Percentiles rank a stretch among this genome's conserved stretches.
Conservation (phyloP, 1,140 invertebrate species). For the Gryon sp. region DNA sequence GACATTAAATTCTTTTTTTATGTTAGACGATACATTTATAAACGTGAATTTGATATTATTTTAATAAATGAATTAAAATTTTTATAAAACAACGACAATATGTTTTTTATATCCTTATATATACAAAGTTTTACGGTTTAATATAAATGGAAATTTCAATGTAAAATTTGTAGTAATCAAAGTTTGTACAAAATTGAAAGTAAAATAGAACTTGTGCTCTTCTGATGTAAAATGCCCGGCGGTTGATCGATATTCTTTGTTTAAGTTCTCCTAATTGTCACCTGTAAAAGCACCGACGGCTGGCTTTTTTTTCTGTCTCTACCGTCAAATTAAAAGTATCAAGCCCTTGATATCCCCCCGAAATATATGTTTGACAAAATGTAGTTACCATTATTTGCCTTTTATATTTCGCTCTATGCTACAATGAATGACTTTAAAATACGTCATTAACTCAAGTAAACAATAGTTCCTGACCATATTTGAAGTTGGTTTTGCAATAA, state of each 20-base stretch:
- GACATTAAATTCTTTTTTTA: too few relatives aligned
- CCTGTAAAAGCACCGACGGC: neutral
- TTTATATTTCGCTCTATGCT: slow-evolving; percentile 1
- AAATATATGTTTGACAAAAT: slow-evolving; percentile 18
- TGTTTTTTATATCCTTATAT: too few relatives aligned
- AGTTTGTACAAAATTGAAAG: slow-evolving; percentile 8
- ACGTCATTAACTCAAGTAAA: neutral
- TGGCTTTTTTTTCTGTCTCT: neutral
- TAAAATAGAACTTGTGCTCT: slow-evolving; percentile 17
- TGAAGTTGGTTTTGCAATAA: slow-evolving; percentile 16
- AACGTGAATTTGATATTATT: too few relatives aligned
- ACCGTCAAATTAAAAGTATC: too few relatives aligned
- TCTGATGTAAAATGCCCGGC: slow-evolving; percentile 34
- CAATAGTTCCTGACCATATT: slow-evolving; percentile 9
- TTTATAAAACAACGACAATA: too few relatives aligned
- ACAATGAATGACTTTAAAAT: slow-evolving; percentile 1
- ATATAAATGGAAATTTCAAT: slow-evolving; percentile 8
- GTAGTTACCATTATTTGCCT: neutral
- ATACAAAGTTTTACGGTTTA: too few relatives aligned
- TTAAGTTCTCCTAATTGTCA: slow-evolving; percentile 23
- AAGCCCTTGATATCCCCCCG: too few relatives aligned
- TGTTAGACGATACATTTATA: too few relatives aligned
- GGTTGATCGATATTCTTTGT: slow-evolving; percentile 31
- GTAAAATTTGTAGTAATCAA: neutral
- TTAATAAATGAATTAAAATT: too few relatives aligned